These are phyloP conservation scores for Sycophila sp. DNA, from an alignment of 1,140 invertebrate genomes.

Conservation along the genomic window DNA sequence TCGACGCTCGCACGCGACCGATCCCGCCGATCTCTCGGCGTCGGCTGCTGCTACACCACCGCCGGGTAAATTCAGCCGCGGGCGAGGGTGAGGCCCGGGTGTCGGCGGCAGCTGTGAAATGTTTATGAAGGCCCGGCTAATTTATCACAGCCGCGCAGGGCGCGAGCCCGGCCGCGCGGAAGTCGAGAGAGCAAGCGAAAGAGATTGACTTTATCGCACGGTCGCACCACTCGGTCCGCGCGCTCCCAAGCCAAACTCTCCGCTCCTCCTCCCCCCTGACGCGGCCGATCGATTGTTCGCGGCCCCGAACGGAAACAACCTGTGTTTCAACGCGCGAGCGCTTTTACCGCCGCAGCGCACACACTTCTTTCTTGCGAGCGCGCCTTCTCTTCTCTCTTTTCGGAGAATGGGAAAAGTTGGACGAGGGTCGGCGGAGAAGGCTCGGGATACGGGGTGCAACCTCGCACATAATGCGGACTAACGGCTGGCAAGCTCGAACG, in stretches of 20 bases:
- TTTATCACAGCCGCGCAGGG: conserved; percentile 58
- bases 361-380: no score
- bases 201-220: conserved; percentile 36
- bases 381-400: background rate
- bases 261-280: background rate
- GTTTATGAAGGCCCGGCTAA: conserved; percentile 64
- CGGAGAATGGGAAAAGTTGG: conserved; percentile 5
- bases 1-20: no score
- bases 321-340: background rate
- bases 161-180: background rate
- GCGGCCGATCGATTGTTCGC: conserved; percentile 44
- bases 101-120: conserved; percentile 63
- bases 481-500: no score
- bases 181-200: background rate
- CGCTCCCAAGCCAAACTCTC: background rate
- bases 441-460: background rate
- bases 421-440: background rate
- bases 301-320: conserved; percentile 37
- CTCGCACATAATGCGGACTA: conserved; percentile 29
- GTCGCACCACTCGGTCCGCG: conserved; percentile 1
- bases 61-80: no score
- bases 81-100: conserved; percentile 33
- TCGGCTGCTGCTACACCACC: no score
- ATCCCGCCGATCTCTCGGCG: no score
- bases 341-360: background rate